A percentile compares a stretch with the other conserved stretches of the same genome.
Conservation (phyloP, 1,140 invertebrate species). For the Drosophila santomea region DNA sequence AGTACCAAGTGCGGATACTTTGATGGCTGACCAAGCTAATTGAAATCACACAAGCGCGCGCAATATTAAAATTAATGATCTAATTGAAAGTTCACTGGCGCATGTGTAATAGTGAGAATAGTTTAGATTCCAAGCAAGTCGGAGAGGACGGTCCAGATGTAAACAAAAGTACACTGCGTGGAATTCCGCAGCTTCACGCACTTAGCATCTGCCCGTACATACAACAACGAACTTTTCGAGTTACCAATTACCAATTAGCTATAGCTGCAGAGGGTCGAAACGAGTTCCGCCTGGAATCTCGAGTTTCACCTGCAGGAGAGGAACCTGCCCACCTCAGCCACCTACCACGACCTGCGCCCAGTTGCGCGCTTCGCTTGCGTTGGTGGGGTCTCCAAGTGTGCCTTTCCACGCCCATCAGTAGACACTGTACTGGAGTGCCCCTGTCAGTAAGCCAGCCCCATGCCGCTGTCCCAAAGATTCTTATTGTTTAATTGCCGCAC, state of each 20-base stretch:
- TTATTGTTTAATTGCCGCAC: conserved; percentile 71
- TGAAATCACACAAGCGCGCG: conserved; percentile 65
- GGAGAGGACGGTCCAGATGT: conserved; percentile 31
- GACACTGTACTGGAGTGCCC: conserved; percentile 38
- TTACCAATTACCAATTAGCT: neutral
- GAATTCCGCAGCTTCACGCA: conserved; percentile 9
- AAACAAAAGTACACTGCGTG: conserved; percentile 40
- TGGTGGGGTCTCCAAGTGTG: conserved; percentile 32
- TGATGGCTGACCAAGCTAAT: conserved; percentile 47
- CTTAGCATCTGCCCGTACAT: neutral
- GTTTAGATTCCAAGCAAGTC: conserved; percentile 46
- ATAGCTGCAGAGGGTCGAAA: conserved; percentile 16
- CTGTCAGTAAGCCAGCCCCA: conserved; percentile 16
- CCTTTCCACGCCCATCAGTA: conserved; percentile 67
- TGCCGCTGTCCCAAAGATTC: conserved; percentile 23
- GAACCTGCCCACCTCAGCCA: conserved; percentile 24
- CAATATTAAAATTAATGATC: conserved; percentile 77
- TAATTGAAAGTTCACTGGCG: conserved; percentile 67
- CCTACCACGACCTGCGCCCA: conserved; percentile 43
- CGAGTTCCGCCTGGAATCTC: conserved; percentile 13
- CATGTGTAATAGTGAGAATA: conserved; percentile 31
- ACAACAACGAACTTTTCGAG: neutral
- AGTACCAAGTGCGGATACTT: conserved; percentile 10
- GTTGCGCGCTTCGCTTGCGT: conserved; percentile 75
- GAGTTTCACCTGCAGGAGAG: conserved; percentile 52